Evolutionary conservation across 2,113 vertebrate genomes (phyloP), one percentile per base, ranked within the genome.

Genomic region (Cepphus grylle): DNA sequence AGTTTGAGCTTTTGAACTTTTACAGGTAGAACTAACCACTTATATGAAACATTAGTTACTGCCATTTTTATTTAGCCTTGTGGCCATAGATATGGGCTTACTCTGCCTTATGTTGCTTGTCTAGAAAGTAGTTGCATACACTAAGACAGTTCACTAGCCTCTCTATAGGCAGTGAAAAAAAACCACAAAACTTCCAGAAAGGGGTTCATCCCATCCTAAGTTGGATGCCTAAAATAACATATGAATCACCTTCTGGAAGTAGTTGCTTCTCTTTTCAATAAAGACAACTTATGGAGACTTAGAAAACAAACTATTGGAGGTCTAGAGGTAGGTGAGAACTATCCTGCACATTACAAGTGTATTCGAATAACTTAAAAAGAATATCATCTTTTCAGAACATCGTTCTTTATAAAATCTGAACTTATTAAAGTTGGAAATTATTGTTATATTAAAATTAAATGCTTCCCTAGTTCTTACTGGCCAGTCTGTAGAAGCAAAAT

Each of bases 381-480:
- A 11, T 13, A 3, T 1, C 0, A 0, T 0, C 36, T 70, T 62
- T 94, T 30, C 29, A 65, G 30, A 74, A n/a, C 43, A 16, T n/a
- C 21, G 17, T 79, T 76, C 9, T 63, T 45, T 49, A 27, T 53
- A 69, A 0, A 38, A 23, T 15, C 8, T 58, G 20, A 67, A 70
- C 27, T 42, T 62, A 55, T 55, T 49, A n/a, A 38, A 5, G 6
- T 29, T 84, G 12, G 8, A 84, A 78, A 34, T 47, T 4, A 55
- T 5, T 29, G 3, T 12, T 63, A 38, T 19, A 49, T 15, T 34
- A 70, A 76, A 65, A 73, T 71, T 5, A 79, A 92, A 58, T 50
- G 5, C 5, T 82, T 81, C 8, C 3, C 10, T 53, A 36, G 1
- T 19, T 32, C 16, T 73, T 70, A 53, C 9, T 43, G 36, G 27